Base-by-base conservation (phyloP, 1,140 invertebrate species). In the Drosophila suzukii region DNA sequence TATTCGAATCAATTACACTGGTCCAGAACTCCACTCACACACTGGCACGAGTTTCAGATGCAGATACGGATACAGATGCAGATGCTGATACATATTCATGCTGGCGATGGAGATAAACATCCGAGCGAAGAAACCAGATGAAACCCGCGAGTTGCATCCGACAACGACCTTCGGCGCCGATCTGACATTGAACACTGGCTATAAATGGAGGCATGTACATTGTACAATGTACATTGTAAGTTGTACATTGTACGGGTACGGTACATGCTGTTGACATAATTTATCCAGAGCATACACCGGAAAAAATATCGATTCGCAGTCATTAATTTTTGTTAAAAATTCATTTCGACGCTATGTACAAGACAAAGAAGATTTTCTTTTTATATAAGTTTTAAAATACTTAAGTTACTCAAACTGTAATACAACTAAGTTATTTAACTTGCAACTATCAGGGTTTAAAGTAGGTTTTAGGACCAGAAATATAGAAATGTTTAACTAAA, bases 101-200 rank as follows among this genome's bases (percentile, higher is more conserved):
- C 67, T 41, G 27, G 20, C 0, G 24, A 30, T 27, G 56, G 56
- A 86, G 77, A 84, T 85, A 84, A 77, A 86, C 70, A 75, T 59
- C 57, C 67, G 57, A 70, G 59, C 67, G 66, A 59, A 80, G 75
- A 65, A 81, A 62, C 47, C 43, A 66, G 60, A 62, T 46, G 77
- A 80, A 81, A 76, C 72, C 54, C 62, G 56, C 60, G 44, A 62
- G 50, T 43, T 78, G 58, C 70, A 72, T 57, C 68, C 72, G 59
- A 55, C 70, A 75, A 67, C 63, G 80, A 82, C 80, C 80, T 82
- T 82, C 80, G 77, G 44, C 50, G 57, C 38, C 68, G 81, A 84
- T 75, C 81, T 86, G 81, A 86, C 81, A 85, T 85, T 85, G 81
- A 86, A 86, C 72, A 75, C 65, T 84, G 55, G 51, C 53, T 56